A percentile compares a stretch with the other conserved stretches of the same genome.
phyloP scores from a whole-genome alignment of 2,797 vertebrate genomes.

The Buceros bicornis region DNA sequence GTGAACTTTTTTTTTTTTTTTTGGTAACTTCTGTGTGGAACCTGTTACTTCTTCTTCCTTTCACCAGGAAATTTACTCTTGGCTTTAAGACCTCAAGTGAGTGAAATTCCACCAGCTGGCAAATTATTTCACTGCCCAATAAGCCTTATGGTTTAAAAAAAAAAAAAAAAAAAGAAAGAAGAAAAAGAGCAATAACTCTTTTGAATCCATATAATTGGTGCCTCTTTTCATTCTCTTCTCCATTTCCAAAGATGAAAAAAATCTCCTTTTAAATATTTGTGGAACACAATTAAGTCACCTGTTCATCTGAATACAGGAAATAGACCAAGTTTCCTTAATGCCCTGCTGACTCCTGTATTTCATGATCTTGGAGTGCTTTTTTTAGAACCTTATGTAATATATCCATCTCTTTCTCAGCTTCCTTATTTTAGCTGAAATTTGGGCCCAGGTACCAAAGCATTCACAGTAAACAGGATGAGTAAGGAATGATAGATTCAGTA shows the following conservation, averaged over 20 bases:
- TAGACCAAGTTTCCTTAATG: background rate
- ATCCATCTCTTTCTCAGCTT: background rate
- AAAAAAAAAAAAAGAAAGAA: no score
- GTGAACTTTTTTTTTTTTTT: background rate
- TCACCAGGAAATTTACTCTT: background rate
- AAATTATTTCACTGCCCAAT: background rate
- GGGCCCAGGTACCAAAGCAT: background rate
- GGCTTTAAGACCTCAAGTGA: background rate
- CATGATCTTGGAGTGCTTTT: background rate
- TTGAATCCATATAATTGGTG: background rate
- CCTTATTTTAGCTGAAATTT: background rate
- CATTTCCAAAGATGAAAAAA: background rate
- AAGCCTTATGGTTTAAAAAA: background rate
- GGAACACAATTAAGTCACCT: background rate
- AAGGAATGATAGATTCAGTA: background rate
- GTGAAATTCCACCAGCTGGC: background rate
- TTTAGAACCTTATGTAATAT: background rate
- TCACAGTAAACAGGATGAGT: background rate
- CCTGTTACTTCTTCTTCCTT: background rate
- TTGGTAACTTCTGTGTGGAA: background rate
- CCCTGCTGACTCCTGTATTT: background rate
- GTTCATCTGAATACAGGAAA: background rate
- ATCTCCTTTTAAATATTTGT: background rate
- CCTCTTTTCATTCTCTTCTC: background rate
- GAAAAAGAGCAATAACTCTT: background rate